phyloP scores from a whole-genome alignment of 2,888 invertebrate species.

The Pristionchus arcanus region DNA sequence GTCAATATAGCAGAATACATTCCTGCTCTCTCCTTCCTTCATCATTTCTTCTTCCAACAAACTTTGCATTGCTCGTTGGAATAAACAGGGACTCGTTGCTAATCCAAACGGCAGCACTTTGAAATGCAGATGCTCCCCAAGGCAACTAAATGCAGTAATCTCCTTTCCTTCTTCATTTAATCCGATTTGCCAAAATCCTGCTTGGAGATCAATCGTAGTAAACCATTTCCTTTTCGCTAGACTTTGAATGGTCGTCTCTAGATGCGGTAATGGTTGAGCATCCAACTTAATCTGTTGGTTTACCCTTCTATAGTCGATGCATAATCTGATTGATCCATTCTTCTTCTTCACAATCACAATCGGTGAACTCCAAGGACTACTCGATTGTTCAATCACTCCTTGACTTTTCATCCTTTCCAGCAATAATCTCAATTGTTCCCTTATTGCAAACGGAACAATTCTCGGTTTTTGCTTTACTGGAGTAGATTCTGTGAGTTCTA shows the following conservation, averaged over 20 bases:
- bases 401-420: constrained; percentile 52
- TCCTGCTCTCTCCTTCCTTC: background rate
- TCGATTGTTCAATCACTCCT: constrained; percentile 66
- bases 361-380: constrained; percentile 78
- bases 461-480: constrained; percentile 56
- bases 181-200: constrained; percentile 66
- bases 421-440: constrained; percentile 50
- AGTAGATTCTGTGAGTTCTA: constrained; percentile 42
- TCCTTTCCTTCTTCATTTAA: constrained; percentile 59
- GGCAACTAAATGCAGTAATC: constrained; percentile 68
- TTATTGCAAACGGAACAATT: constrained; percentile 55
- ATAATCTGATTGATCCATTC: constrained; percentile 69
- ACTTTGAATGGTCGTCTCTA: constrained; percentile 56
- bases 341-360: constrained; percentile 79
- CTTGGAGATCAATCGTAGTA: constrained; percentile 59
- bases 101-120: constrained; percentile 71
- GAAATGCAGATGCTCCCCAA: constrained; percentile 67
- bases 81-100: constrained; percentile 67
- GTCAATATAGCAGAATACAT: constrained; percentile 64
- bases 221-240: constrained; percentile 56
- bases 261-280: constrained; percentile 61
- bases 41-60: constrained; percentile 58
- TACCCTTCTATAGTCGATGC: constrained; percentile 71
- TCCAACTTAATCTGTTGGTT: constrained; percentile 66
- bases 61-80: constrained; percentile 66